Evolutionary conservation across 2,888 invertebrate species (phyloP).

Genomic region (Agrilus cyanescens): DNA sequence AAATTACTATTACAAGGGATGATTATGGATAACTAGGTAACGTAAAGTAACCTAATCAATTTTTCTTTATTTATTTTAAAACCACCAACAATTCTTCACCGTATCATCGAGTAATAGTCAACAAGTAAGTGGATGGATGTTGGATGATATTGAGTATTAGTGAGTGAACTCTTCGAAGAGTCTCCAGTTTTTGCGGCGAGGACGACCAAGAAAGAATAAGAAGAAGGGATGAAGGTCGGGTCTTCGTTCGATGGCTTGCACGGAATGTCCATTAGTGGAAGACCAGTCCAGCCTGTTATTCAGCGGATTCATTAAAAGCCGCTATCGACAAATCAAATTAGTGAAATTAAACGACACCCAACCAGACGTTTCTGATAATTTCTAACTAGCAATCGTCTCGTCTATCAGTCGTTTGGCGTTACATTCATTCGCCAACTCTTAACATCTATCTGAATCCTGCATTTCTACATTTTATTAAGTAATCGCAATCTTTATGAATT

Average conservation of each 20-base stretch:
- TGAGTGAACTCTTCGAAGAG: conserved; percentile 17
- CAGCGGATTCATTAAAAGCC: conserved; percentile 28
- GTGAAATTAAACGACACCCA: conserved; percentile 23
- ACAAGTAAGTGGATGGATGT: neutral
- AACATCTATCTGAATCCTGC: too few relatives aligned
- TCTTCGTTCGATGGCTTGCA: conserved; percentile 24
- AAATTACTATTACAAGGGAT: too few relatives aligned
- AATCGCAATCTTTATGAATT: too few relatives aligned
- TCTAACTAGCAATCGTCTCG: conserved; percentile 1
- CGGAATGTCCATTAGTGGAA: conserved; percentile 31
- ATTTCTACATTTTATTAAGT: too few relatives aligned
- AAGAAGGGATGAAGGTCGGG: conserved; percentile 30
- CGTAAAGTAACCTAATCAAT: too few relatives aligned
- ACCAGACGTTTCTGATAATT: conserved; percentile 7
- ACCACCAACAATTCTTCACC: too few relatives aligned
- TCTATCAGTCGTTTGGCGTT: neutral
- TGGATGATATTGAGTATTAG: conserved; percentile 14
- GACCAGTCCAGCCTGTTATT: conserved; percentile 29
- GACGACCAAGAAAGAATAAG: conserved; percentile 20
- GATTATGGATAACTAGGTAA: too few relatives aligned
- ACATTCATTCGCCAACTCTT: neutral
- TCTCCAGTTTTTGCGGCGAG: conserved; percentile 25
- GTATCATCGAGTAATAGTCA: too few relatives aligned
- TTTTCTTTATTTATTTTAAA: too few relatives aligned
- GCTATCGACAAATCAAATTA: conserved; percentile 31